phyloP scores from a whole-genome alignment of 1,140 invertebrate genomes.

The Scylla paramamosain region DNA sequence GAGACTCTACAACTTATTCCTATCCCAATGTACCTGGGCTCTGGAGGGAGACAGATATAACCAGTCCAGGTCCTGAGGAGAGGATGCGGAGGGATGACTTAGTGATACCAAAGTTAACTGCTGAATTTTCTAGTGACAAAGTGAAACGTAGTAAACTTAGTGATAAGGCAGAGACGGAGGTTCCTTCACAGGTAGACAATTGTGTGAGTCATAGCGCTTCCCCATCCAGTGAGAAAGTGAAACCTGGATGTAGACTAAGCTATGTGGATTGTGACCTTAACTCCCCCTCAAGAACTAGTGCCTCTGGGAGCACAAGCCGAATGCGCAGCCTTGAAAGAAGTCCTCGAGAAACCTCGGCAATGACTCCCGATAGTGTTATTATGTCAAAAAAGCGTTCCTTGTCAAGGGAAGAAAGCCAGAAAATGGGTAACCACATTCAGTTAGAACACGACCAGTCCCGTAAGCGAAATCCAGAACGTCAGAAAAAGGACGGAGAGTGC shows the following conservation, averaged over 20 bases:
- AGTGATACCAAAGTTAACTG: constrained; percentile 77
- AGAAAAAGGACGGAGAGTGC: constrained; percentile 72
- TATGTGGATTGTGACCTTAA: constrained; percentile 75
- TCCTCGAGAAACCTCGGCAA: constrained; percentile 69
- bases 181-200: constrained; percentile 69
- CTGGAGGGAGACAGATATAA: constrained; percentile 76
- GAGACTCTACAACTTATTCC: constrained; percentile 74
- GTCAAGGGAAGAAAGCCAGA: constrained; percentile 72
- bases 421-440: constrained; percentile 57
- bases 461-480: constrained; percentile 69
- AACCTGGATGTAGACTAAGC: constrained; percentile 73
- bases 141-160: constrained; percentile 72
- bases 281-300: constrained; percentile 75
- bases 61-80: constrained; percentile 66
- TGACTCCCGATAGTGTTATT: constrained; percentile 75
- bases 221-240: constrained; percentile 75
- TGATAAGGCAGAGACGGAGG: constrained; percentile 67
- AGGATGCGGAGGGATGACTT: constrained; percentile 76
- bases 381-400: constrained; percentile 75
- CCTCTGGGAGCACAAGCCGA: constrained; percentile 75
- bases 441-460: constrained; percentile 48
- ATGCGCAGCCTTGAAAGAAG: constrained; percentile 76
- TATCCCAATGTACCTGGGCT: constrained; percentile 72
- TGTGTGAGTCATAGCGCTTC: constrained; percentile 75
- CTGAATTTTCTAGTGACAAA: constrained; percentile 77